Percentiles rank a stretch among this genome's conserved stretches.
Evolutionary conservation across 2,888 invertebrate species (phyloP).

Genomic region (Eupelmus urozonus): DNA sequence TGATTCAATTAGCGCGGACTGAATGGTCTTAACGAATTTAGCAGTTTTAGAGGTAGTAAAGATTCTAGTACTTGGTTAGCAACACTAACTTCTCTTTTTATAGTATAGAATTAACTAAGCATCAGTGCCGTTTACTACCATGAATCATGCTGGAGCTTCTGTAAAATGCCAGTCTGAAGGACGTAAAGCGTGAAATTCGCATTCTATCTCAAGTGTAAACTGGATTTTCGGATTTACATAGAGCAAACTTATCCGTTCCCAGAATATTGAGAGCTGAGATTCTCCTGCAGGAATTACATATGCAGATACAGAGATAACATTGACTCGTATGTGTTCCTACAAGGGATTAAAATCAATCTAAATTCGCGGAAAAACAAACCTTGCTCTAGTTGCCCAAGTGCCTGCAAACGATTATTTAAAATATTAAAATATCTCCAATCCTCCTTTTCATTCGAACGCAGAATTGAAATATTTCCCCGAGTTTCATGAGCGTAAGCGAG

Average conservation of each 20-base stretch:
- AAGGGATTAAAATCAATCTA: neutral
- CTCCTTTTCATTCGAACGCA: neutral
- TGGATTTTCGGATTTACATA: too few relatives aligned
- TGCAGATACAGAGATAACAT: slow-evolving; percentile 39
- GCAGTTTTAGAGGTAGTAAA: slow-evolving; percentile 17
- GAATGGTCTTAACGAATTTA: neutral
- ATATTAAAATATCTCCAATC: too few relatives aligned
- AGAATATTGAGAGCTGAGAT: neutral
- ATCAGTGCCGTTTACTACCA: neutral
- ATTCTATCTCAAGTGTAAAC: too few relatives aligned
- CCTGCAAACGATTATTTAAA: neutral
- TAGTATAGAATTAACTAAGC: neutral
- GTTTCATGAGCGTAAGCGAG: neutral
- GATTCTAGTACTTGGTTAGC: slow-evolving; percentile 3
- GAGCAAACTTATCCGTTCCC: too few relatives aligned
- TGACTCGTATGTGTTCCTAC: slow-evolving; percentile 44
- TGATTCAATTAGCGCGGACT: neutral
- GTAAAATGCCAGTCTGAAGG: too few relatives aligned
- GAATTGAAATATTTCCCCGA: neutral
- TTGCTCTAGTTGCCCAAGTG: neutral
- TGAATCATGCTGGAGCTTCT: too few relatives aligned
- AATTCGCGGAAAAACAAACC: neutral
- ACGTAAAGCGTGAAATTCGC: too few relatives aligned
- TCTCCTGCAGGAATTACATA: slow-evolving; percentile 28
- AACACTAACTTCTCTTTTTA: neutral